Evolutionary conservation across 2,888 invertebrate genomes (phyloP).

Genomic region (Macroteleia sp.): DNA sequence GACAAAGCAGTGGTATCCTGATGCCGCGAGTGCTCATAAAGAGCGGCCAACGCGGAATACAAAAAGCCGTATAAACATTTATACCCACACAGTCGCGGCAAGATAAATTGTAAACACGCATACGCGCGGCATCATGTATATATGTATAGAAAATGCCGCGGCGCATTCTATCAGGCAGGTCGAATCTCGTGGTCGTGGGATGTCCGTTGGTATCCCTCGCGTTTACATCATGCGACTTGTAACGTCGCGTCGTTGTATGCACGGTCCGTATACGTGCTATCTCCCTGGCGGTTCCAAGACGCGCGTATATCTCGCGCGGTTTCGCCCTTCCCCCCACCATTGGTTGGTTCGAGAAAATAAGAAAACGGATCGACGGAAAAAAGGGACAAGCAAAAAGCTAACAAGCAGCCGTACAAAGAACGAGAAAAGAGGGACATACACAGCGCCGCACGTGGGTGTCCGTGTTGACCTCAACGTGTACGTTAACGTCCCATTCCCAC

Average conservation of each 20-base stretch:
- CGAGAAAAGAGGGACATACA: constrained; percentile 36
- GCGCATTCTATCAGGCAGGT: constrained; percentile 58
- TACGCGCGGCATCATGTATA: constrained; percentile 39
- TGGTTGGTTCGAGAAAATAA: constrained; percentile 9
- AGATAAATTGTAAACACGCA: constrained; percentile 55
- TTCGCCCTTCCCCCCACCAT: constrained; percentile 1
- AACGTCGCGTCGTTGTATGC: constrained; percentile 46
- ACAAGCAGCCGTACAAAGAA: constrained; percentile 42
- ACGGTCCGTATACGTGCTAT: constrained; percentile 41
- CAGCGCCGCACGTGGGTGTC: constrained; percentile 28
- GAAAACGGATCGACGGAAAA: constrained; percentile 45
- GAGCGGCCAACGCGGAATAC: constrained; percentile 32
- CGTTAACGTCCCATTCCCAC: constrained; percentile 49
- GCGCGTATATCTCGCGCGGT: constrained; percentile 56
- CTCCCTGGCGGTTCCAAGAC: constrained; percentile 18
- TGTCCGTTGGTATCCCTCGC: constrained; percentile 56
- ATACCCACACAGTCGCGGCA: constrained; percentile 29
- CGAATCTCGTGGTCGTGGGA: constrained; percentile 59
- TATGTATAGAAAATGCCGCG: constrained; percentile 40
- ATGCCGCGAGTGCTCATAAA: constrained; percentile 8
- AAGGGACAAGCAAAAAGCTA: constrained; percentile 46
- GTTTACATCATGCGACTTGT: constrained; percentile 61
- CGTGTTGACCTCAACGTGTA: constrained; percentile 28
- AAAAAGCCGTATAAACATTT: constrained; percentile 50
- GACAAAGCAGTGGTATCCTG: constrained; percentile 27